Base-by-base conservation (phyloP, 2,888 invertebrate genomes). In the Drymonia ruficornis region DNA sequence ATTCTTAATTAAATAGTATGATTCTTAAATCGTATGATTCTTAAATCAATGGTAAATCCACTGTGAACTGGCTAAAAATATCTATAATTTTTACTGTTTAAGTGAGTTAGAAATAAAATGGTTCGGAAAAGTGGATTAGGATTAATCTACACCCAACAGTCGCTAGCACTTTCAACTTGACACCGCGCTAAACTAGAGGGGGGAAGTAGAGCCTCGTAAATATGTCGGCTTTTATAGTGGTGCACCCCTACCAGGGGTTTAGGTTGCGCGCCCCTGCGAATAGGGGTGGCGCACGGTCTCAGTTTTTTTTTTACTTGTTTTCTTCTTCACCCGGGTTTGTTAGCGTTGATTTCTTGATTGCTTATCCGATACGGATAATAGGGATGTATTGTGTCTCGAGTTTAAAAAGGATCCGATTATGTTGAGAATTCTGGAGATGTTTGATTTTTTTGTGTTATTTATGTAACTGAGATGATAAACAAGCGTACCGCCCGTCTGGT, bases 171-270 rank as follows among this genome's bases (percentile, higher is more conserved):
- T 53, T 36, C 68, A 59, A 75, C 72, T 80, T 74, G 60, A 43
- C 12, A 65, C 82, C 79, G 71, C 67, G 73, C 59, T 65, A 68
- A 59, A 67, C 64, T 56, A 80, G 84, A 83, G 79, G 81, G 78
- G 76, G 80, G 68, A 72, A 74, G 69, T 74, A 55, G 61, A 68
- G 63, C 83, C 46, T 90, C 89, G 89, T 90, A 90, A 90, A 90
- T 84, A 89, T 88, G 91, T 89, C 89, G 84, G 81, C 80, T 87
- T 87, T 87, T 88, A 89, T 88, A 87, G 87, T 81, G 76, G 74
- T 73, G 76, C 82, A 63, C 83, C 86, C 84, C 80, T 76, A 54
- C 40, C 50, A 55, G 59, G 69, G 71, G 65, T 51, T 65, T 59
- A 55, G 55, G 44, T 55, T 38, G 52, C 38, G 34, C 38, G 34